Evolutionary conservation across 2,888 invertebrate genomes (phyloP), one percentile per base, ranked within the genome.

Genomic region (Desoria tigrina): DNA sequence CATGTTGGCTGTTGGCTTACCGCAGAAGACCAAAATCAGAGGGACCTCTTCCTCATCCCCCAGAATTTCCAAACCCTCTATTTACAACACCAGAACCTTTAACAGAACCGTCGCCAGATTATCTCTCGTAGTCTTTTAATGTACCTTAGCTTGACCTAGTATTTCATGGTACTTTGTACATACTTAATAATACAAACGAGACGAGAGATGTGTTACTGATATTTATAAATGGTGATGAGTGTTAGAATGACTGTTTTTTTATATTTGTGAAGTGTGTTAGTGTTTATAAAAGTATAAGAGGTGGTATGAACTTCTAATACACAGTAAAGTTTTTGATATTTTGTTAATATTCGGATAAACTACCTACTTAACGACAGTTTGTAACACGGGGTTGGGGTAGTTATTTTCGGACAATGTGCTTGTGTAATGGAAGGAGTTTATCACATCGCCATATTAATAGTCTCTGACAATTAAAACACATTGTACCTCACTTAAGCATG

Each of bases 1-100:
- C 93, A 70, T 94, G 94, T 82, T 95, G 94, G 94, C 85, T 94
- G 74, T 91, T 94, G 87, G 94, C 94, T 77, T 94, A 94, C 83
- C 83, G 94, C 75, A 86, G 93, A 77, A 86, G 90, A 79, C 90
- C 93, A 60, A 92, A 92, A 78, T 86, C 90, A 59, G 87, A 90
- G 72, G 94, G 94, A 45, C 94, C 94, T 54, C 84, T 94, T 78
- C 94, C 94, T 74, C 94, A 94, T 84, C 94, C 94, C 76, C 91
- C 94, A 73, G 94, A 94, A 83, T 94, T 94, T 83, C 94, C 94
- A 66, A 94, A 94, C 82, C 94, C 94, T 77, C 84, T 94, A 79
- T 94, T 94, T 83, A 87, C 90, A 72, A 89, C 89, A 74, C 87
- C 88, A 64, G 90, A 90, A 80, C 88, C 89, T 68, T 86, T 89